Base-by-base conservation (phyloP, 1,140 invertebrate genomes). In the Drosophila nebulosa region DNA sequence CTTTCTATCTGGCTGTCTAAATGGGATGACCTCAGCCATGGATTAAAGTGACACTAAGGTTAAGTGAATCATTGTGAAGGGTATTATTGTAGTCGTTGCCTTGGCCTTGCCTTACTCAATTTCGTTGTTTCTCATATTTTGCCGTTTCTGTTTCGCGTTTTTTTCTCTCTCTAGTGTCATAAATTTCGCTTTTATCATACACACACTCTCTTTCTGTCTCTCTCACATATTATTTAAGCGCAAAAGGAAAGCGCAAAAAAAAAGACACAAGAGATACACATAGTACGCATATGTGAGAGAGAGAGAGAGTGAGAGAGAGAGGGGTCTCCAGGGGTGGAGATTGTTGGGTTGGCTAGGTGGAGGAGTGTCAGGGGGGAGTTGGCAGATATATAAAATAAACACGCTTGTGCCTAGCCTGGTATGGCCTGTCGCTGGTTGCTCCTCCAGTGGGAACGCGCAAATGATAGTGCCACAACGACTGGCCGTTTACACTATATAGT, bases 111-210 rank as follows among this genome's bases (percentile, higher is more conserved):
- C 16, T 22, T n/a, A 35, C 27, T 56, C 53, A 27, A 16, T 58
- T 35, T n/a, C 39, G 9, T 21, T 46, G 39, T 46, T 46, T 46
- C 39, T 46, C 18, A 21, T 21, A 46, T 46, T 46, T 46, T 46
- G n/a, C 2, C 21, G 7, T 42, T 60, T 64, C 39, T 21, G 59
- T 73, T 69, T 69, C 67, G 32, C 57, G 58, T 64, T 73, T 62
- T 62, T 65, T 27, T 30, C 55, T 42, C 51, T 65, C 83, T 59
- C 78, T 64, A 69, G 83, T 88, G 83, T 81, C 83, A 88, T 86
- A 88, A 86, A 86, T 86, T 86, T 88, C 77, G 78, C 78, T 86
- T 86, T 86, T 86, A 86, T 86, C 81, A 88, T 46, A 46, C 16
- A 46, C 16, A 46, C 39, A 21, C 39, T 18, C 64, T 72, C 64